Percentiles rank a stretch among this genome's conserved stretches.
Evolutionary conservation across 2,888 invertebrate genomes (phyloP).

Genomic region (Caenorhabditis sulstoni): DNA sequence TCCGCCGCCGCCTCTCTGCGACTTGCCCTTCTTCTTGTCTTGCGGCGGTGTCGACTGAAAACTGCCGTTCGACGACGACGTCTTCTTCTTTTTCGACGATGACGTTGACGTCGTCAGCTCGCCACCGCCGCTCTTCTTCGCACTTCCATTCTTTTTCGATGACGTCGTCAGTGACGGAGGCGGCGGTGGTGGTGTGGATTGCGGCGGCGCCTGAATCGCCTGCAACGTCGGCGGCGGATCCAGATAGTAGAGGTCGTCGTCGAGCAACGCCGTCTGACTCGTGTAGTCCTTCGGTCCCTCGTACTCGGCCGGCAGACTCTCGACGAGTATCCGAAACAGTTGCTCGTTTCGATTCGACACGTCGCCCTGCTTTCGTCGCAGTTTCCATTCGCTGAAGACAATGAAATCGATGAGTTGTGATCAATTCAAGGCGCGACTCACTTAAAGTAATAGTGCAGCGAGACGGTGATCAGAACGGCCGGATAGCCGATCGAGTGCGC

Average conservation of each 20-base stretch:
- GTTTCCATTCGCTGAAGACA: constrained; percentile 73
- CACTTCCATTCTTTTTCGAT: constrained; percentile 43
- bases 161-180: constrained; percentile 32
- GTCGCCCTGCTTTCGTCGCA: constrained; percentile 86
- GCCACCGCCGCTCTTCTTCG: constrained; percentile 7
- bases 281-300: constrained; percentile 72
- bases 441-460: constrained; percentile 68
- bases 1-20: constrained; percentile 9
- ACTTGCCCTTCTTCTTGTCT: constrained; percentile 47
- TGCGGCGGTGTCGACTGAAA: constrained; percentile 51
- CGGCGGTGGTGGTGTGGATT: constrained; percentile 16
- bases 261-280: constrained; percentile 35
- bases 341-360: constrained; percentile 87
- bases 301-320: constrained; percentile 76
- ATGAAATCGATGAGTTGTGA: no score
- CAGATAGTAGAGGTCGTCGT: constrained; percentile 42
- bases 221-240: constrained; percentile 32
- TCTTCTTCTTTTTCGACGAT: constrained; percentile 29
- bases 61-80: constrained; percentile 26
- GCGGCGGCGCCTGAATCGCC: constrained; percentile 23
- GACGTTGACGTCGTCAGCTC: not conserved
- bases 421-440: constrained; percentile 51
- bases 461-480: constrained; percentile 87
- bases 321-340: constrained; percentile 70
- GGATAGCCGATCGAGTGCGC: constrained; percentile 91